Conservation (phyloP, 2,113 vertebrate species). For the Empidonax alnorum region DNA sequence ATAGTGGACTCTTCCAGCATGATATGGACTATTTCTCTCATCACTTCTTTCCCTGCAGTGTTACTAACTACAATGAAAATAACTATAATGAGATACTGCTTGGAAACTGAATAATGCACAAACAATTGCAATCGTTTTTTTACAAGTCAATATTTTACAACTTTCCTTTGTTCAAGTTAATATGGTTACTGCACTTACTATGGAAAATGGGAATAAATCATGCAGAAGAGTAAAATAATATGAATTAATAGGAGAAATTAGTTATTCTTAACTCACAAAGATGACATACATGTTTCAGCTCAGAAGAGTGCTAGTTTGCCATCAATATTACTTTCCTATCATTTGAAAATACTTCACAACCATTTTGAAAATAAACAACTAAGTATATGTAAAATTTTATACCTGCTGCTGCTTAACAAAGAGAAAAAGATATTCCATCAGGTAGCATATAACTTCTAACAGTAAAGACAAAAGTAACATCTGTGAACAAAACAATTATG, state of each 20-base stretch:
- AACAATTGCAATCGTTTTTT: neutral
- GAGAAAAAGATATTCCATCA: neutral
- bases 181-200: neutral
- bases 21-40: neutral
- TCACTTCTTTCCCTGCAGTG: neutral
- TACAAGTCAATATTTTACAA: neutral
- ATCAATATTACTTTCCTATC: neutral
- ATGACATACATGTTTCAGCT: neutral
- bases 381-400: neutral
- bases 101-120: neutral
- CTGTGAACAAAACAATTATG: neutral
- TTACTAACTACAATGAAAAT: neutral
- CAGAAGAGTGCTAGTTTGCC: neutral
- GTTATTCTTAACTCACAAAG: neutral
- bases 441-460: neutral
- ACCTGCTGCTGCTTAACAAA: neutral
- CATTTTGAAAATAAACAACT: neutral
- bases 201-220: rapidly evolving
- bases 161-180: neutral
- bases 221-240: neutral
- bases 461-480: neutral
- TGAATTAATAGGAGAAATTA: neutral
- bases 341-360: neutral
- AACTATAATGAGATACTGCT: neutral
- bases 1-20: neutral